A percentile compares a stretch with the other conserved stretches of the same genome.
Evolutionary conservation across 1,140 invertebrate genomes (phyloP).

Genomic region (Bombus breviceps): DNA sequence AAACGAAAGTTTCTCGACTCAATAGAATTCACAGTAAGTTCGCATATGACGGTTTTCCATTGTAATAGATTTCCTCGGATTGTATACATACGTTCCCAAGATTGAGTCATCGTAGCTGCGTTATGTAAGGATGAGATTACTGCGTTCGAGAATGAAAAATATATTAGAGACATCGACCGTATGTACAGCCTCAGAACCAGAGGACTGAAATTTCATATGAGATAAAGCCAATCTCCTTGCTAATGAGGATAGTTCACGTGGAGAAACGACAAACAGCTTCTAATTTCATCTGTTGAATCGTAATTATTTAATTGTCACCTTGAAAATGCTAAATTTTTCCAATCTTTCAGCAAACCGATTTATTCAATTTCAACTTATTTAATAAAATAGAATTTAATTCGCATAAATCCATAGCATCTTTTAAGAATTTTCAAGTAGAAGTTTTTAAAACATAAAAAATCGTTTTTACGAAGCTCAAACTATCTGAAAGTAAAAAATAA

Average conservation of each 20-base stretch:
- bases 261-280: background rate
- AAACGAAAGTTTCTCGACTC: conserved; percentile 11
- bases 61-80: conserved; percentile 46
- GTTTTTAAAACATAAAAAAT: background rate
- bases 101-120: conserved; percentile 39
- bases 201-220: conserved; percentile 50
- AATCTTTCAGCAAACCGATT: background rate
- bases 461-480: too few species aligned
- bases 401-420: background rate
- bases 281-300: background rate
- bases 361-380: background rate
- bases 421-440: background rate
- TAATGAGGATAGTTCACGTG: conserved; percentile 31
- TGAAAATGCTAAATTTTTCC: background rate
- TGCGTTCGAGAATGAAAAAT: conserved; percentile 19
- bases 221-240: conserved; percentile 15
- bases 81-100: conserved; percentile 37
- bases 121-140: conserved; percentile 52
- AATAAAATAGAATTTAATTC: background rate
- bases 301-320: background rate
- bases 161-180: conserved; percentile 39
- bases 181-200: background rate
- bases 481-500: background rate
- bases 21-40: background rate
- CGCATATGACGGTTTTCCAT: conserved; percentile 31